These are phyloP conservation scores for Sycophila sp. DNA, from an alignment of 1,140 invertebrate species.

Conservation along the genomic window DNA sequence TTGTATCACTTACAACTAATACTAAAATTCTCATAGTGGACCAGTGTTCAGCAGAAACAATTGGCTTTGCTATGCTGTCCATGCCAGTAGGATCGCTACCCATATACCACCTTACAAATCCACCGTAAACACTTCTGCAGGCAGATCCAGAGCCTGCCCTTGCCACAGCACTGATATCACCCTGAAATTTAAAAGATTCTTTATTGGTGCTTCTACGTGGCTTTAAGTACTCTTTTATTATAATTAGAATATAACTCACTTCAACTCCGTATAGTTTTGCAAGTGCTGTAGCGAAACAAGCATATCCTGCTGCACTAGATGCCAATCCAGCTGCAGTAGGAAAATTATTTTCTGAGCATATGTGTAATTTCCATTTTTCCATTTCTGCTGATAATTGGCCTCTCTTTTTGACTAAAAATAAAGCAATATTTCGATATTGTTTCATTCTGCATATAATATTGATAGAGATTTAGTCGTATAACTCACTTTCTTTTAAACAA, in stretches of 20 bases:
- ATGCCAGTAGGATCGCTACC: slow-evolving; percentile 74
- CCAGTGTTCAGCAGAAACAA: slow-evolving; percentile 85
- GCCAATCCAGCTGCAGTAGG: slow-evolving; percentile 98
- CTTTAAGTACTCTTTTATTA: background rate
- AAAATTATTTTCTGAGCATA: slow-evolving; percentile 97
- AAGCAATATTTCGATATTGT: background rate
- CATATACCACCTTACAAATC: slow-evolving; percentile 90
- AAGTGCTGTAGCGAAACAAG: slow-evolving; percentile 82
- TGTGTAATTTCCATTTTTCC: slow-evolving; percentile 80
- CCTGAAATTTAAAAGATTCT: slow-evolving; percentile 48
- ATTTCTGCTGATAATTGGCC: slow-evolving; percentile 57
- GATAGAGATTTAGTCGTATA: background rate
- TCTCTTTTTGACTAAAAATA: slow-evolving; percentile 61
- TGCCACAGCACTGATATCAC: slow-evolving; percentile 86
- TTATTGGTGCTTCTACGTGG: too few species aligned
- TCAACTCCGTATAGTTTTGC: slow-evolving; percentile 78
- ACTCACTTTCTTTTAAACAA: slow-evolving; percentile 81
- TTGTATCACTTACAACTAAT: slow-evolving; percentile 85
- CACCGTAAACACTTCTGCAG: slow-evolving; percentile 93
- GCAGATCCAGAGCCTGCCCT: slow-evolving; percentile 94
- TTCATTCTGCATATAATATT: background rate
- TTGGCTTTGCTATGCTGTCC: slow-evolving; percentile 86
- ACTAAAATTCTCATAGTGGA: slow-evolving; percentile 90
- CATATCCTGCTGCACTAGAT: slow-evolving; percentile 97
- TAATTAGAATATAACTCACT: slow-evolving; percentile 46